These are phyloP conservation scores for Euura saliciscinereae DNA, from an alignment of 1,140 invertebrate species.

Conservation along the genomic window DNA sequence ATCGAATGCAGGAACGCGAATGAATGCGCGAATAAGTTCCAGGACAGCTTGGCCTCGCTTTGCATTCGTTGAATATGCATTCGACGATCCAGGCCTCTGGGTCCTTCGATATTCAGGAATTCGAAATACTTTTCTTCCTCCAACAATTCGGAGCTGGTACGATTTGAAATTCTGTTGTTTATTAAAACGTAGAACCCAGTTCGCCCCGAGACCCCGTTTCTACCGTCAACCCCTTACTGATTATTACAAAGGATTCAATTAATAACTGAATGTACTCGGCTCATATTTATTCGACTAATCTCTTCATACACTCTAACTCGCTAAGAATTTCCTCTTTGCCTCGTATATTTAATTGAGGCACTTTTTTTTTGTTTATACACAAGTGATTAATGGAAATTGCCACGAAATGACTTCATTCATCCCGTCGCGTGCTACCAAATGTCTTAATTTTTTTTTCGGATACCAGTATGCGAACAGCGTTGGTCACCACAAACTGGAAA, in stretches of 20 bases:
- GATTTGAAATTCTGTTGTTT: constrained; percentile 5
- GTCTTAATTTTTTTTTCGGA: background rate
- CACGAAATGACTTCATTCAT: background rate
- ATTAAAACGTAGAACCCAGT: constrained; percentile 1
- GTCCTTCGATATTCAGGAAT: constrained; percentile 15
- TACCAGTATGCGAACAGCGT: background rate
- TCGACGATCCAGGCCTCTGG: constrained; percentile 33
- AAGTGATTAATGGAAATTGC: background rate
- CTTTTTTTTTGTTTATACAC: constrained; percentile 8
- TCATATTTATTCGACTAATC: constrained; percentile 1
- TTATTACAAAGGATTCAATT: background rate
- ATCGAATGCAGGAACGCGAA: constrained; percentile 27
- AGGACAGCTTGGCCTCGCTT: constrained; percentile 29
- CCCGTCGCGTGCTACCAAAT: background rate
- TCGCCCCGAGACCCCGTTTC: background rate
- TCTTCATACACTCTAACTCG: background rate
- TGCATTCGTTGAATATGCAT: constrained; percentile 51
- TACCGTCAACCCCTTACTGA: constrained; percentile 3
- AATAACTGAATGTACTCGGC: background rate
- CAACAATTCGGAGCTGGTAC: background rate
- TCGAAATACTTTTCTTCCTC: constrained; percentile 1
- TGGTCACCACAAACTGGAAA: background rate
- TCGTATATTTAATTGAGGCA: background rate
- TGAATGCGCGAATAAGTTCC: constrained; percentile 41
- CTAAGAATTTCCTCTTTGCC: background rate